Evolutionary conservation across 1,140 invertebrate species (phyloP).

Genomic region (Philopotamus ludificatus): DNA sequence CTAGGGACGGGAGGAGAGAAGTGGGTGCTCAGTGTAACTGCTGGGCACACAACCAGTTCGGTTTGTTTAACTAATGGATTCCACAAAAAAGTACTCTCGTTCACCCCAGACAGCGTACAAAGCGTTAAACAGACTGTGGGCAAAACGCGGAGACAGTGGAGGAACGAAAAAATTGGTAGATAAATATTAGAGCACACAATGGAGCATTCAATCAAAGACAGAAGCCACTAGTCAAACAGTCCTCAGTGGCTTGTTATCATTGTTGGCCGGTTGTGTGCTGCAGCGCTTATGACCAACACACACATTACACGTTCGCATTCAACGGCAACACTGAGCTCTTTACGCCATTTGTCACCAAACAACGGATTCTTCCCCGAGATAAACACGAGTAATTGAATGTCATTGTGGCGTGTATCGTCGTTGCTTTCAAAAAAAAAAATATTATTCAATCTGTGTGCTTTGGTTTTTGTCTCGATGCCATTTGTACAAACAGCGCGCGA

Average conservation of each 20-base stretch:
- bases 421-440: too few relatives aligned
- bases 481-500: too few relatives aligned
- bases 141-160: background rate
- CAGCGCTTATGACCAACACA: background rate
- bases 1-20: constrained; percentile 32
- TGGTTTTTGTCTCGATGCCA: too few relatives aligned
- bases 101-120: constrained; percentile 21
- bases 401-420: too few relatives aligned
- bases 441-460: too few relatives aligned
- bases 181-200: constrained; percentile 34
- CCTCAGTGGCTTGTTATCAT: constrained; percentile 39
- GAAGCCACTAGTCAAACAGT: constrained; percentile 37
- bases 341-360: background rate
- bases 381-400: too few relatives aligned
- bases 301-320: background rate
- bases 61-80: constrained; percentile 43
- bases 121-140: constrained; percentile 29
- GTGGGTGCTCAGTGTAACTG: constrained; percentile 35
- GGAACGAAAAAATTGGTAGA: constrained; percentile 31
- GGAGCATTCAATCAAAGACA: constrained; percentile 33
- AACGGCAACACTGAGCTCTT: background rate
- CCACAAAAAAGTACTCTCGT: constrained; percentile 40
- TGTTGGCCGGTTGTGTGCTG: constrained; percentile 17
- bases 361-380: too few relatives aligned
- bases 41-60: constrained; percentile 38